Evolutionary conservation across 2,113 vertebrate genomes (phyloP).

Genomic region (Mugil cephalus): DNA sequence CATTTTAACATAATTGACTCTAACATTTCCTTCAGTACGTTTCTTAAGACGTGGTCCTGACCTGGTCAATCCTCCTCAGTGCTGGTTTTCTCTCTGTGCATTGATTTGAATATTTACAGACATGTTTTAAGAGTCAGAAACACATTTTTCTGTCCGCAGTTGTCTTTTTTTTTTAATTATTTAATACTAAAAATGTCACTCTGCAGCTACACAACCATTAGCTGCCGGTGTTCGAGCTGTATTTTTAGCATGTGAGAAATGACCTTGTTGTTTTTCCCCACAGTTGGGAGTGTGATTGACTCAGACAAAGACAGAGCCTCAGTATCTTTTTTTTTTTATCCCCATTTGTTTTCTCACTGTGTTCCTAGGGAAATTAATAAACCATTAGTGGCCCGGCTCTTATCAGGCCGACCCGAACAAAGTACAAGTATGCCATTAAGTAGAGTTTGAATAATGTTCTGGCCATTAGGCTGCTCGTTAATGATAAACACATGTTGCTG

Average conservation of each 20-base stretch:
- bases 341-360: constrained; percentile 30
- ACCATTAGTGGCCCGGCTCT: constrained; percentile 79
- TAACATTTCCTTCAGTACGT: neutral
- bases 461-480: constrained; percentile 83
- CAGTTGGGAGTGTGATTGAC: constrained; percentile 7
- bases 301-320: constrained; percentile 10
- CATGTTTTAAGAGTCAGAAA: neutral
- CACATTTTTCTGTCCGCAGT: neutral
- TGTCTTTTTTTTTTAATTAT: neutral
- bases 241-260: constrained; percentile 8
- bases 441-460: constrained; percentile 83
- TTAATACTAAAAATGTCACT: no score
- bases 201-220: neutral
- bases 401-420: constrained; percentile 78
- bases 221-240: constrained; percentile 10
- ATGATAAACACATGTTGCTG: constrained; percentile 86
- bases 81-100: neutral
- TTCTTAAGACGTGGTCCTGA: neutral
- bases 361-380: constrained; percentile 76
- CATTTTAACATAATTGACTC: constrained; percentile 24
- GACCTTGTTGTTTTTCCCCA: constrained; percentile 15
- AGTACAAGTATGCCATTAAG: constrained; percentile 81
- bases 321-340: neutral
- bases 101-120: no score
- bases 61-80: neutral